These are phyloP conservation scores for Sipha flava DNA, from an alignment of 1,140 invertebrate species.

Conservation along the genomic window DNA sequence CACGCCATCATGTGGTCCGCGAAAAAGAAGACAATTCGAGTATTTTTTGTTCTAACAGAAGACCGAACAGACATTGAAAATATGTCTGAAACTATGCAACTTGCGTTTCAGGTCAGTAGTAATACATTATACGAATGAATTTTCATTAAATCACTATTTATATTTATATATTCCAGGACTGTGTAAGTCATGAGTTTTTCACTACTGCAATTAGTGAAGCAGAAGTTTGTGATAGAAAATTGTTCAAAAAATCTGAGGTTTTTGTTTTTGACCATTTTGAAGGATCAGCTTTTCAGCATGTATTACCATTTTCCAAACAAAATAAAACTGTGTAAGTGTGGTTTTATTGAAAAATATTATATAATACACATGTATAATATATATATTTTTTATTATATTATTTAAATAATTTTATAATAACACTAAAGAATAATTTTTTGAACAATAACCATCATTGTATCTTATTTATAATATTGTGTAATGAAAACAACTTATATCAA, in stretches of 20 bases:
- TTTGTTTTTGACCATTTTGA: constrained; percentile 20
- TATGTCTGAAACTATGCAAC: constrained; percentile 22
- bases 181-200: background rate
- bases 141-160: too few species aligned
- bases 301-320: background rate
- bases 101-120: background rate
- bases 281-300: constrained; percentile 7
- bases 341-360: constrained; percentile 23
- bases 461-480: too few species aligned
- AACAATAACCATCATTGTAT: too few species aligned
- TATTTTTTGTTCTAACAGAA: background rate
- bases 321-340: constrained; percentile 20
- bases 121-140: too few species aligned
- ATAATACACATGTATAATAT: too few species aligned
- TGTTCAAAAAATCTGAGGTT: constrained; percentile 9
- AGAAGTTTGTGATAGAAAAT: constrained; percentile 1
- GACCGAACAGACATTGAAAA: background rate
- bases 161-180: constrained; percentile 7
- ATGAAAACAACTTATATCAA: too few species aligned
- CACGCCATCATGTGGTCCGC: background rate
- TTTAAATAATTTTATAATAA: too few species aligned
- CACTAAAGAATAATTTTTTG: too few species aligned
- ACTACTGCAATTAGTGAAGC: background rate
- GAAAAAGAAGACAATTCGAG: background rate
- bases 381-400: too few species aligned